phyloP scores from a whole-genome alignment of 1,140 invertebrate genomes.

The Lepeophtheirus salmonis region DNA sequence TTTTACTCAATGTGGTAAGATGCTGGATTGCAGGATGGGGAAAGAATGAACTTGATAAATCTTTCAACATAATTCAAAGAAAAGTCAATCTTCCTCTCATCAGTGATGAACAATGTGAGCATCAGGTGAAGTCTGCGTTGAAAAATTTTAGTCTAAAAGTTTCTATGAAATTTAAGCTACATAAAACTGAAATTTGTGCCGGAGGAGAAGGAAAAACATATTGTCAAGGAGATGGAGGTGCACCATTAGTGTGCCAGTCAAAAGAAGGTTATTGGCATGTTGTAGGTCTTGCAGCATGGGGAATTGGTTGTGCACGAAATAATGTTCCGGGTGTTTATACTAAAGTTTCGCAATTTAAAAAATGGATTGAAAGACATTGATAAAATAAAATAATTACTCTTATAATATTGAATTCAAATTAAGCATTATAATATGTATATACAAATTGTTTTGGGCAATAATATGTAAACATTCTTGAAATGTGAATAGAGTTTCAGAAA shows the following conservation, averaged over 20 bases:
- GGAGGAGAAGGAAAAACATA: slow-evolving; percentile 44
- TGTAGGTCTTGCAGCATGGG: slow-evolving; percentile 50
- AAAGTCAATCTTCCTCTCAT: slow-evolving; percentile 13
- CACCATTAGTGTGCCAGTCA: slow-evolving; percentile 35
- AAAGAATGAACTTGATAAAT: not conserved
- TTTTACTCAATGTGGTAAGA: too few species aligned
- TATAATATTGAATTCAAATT: too few species aligned
- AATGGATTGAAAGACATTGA: slow-evolving; percentile 31
- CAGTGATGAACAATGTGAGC: not conserved
- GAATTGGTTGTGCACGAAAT: slow-evolving; percentile 40
- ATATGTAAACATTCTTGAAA: too few species aligned
- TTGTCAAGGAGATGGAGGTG: slow-evolving; percentile 46
- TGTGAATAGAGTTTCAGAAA: too few species aligned
- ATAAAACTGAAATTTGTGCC: slow-evolving; percentile 25
- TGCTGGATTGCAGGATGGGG: slow-evolving; percentile 17
- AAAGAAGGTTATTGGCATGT: slow-evolving; percentile 25
- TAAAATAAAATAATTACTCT: too few species aligned
- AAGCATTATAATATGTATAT: too few species aligned
- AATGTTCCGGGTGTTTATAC: slow-evolving; percentile 48
- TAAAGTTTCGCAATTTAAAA: slow-evolving; percentile 37
- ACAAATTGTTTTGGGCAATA: too few species aligned
- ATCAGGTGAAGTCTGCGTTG: not conserved
- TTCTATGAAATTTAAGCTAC: not conserved
- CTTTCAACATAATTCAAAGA: not conserved
- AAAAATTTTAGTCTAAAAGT: not conserved